Base-by-base conservation (phyloP, 2,888 invertebrate species). In the Piscicola geometra region DNA sequence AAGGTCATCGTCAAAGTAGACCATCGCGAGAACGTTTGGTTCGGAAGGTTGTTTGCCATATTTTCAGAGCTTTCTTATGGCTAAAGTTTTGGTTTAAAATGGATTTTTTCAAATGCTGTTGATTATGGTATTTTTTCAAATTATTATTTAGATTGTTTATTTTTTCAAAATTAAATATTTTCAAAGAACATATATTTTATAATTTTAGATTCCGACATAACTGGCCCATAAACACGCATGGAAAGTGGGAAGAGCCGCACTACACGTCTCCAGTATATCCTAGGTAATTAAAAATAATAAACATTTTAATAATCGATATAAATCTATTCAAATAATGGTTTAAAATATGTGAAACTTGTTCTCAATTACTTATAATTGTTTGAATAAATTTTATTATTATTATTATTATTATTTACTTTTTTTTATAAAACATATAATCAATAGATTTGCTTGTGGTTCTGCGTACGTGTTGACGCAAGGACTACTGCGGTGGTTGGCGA, bases 371-470 rank as follows among this genome's bases (percentile, higher is more conserved):
- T n/a, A n/a, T n/a, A n/a, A n/a, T n/a, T n/a, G 50, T 47, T 47
- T 47, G 21, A 15, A 15, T 21, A 41, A 41, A 41, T 41, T 41
- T 41, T 41, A 41, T 41, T 41, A 41, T 41, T 41, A 9, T 41
- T n/a, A n/a, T n/a, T 41, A 5, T 41, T 41, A 9, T 9, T 41
- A 41, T 41, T 41, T 41, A 41, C 41, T 41, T 41, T 9, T 41
- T 41, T n/a, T n/a, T n/a, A n/a, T n/a, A n/a, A n/a, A n/a, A n/a
- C n/a, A n/a, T n/a, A n/a, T n/a, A n/a, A n/a, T n/a, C n/a, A n/a
- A n/a, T n/a, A 56, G 60, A 21, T 86, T 86, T 81, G 84, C 85
- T 35, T 85, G 85, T 81, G 86, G 86, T 0, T 81, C 84, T 12
- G 85, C 84, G 1, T 83, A 83, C 76, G 77, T 85, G 21, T 77